A percentile compares a stretch with the other conserved stretches of the same genome.
Conservation (phyloP, 2,113 vertebrate species). For the Monopterus albus region DNA sequence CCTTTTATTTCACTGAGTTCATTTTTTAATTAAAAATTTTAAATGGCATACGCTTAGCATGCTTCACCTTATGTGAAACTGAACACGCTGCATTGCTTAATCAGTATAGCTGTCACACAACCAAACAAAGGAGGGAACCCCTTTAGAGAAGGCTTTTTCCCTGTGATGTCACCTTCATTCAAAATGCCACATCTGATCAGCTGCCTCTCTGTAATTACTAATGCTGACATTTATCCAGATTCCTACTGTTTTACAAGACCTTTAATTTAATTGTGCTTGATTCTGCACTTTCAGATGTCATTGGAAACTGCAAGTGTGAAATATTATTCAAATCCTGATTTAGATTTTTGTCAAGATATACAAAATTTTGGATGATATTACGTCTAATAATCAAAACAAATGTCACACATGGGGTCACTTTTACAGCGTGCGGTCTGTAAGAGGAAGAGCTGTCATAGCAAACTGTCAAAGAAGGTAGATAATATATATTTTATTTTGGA, state of each 20-base stretch:
- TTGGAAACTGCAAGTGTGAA: not conserved
- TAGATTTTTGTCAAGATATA: not conserved
- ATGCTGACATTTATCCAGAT: slow-evolving; percentile 62
- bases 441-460: not conserved
- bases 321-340: not conserved
- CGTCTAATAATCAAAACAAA: not conserved
- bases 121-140: slow-evolving; percentile 23
- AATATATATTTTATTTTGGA: no score
- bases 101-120: slow-evolving; percentile 34
- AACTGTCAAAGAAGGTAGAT: not conserved
- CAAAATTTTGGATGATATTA: not conserved
- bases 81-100: not conserved
- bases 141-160: not conserved
- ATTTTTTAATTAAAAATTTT: not conserved
- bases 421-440: not conserved
- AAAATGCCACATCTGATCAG: slow-evolving; percentile 64
- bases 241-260: slow-evolving; percentile 59
- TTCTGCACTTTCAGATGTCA: slow-evolving; percentile 24
- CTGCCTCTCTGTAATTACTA: slow-evolving; percentile 51
- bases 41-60: not conserved
- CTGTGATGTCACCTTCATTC: slow-evolving; percentile 29
- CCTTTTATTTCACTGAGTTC: not conserved
- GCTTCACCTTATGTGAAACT: slow-evolving; percentile 4
- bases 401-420: not conserved
- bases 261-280: slow-evolving; percentile 55